phyloP scores from a whole-genome alignment of 2,113 vertebrate species.

The Orycteropus afer region DNA sequence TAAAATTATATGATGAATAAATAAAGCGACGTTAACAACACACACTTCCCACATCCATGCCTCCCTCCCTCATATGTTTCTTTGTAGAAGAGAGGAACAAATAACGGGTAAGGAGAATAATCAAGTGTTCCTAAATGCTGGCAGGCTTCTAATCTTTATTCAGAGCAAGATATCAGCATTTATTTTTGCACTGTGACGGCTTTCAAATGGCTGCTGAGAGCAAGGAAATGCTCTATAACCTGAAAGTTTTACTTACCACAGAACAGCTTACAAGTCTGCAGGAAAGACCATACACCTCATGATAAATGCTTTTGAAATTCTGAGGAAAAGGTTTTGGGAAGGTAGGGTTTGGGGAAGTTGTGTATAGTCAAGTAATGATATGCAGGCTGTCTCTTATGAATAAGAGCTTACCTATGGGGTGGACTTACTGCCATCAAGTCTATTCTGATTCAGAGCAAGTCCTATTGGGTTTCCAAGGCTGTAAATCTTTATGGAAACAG shows the following conservation, averaged over 20 bases:
- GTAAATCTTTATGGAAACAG: too few species aligned
- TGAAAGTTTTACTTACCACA: neutral
- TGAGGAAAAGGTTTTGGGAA: neutral
- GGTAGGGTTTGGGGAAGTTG: neutral
- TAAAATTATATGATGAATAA: neutral
- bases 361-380: neutral
- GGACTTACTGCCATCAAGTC: too few species aligned
- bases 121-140: neutral
- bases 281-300: neutral
- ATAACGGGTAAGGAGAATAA: neutral
- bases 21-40: neutral
- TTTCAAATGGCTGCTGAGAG: constrained; percentile 47
- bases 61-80: neutral
- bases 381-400: constrained; percentile 9
- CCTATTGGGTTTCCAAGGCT: too few species aligned
- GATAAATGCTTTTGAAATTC: neutral
- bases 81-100: neutral
- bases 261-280: neutral
- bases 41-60: rapidly evolving
- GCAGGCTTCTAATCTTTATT: neutral
- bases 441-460: too few species aligned
- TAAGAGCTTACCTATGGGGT: neutral
- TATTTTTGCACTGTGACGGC: constrained; percentile 3
- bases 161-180: neutral
- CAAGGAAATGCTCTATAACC: constrained; percentile 23